These are phyloP conservation scores for Neomonachus schauinslandi DNA, from an alignment of 2,113 vertebrate genomes.

Conservation along the genomic window DNA sequence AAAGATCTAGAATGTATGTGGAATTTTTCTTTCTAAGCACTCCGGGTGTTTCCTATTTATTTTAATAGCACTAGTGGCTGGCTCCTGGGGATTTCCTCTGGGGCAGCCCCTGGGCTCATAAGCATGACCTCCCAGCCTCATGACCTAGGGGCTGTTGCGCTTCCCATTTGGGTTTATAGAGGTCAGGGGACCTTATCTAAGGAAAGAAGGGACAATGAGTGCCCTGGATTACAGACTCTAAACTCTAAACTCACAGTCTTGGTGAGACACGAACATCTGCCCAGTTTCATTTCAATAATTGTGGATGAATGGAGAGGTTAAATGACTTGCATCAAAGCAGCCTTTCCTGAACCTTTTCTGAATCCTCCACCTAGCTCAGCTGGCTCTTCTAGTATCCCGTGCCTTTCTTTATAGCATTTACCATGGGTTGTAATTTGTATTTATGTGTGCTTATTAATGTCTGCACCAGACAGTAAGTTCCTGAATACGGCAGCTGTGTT, in stretches of 20 bases:
- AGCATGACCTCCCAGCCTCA: neutral
- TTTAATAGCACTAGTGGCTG: neutral
- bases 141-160: neutral
- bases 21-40: neutral
- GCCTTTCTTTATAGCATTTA: neutral
- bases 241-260: neutral
- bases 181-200: neutral
- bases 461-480: neutral
- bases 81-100: neutral
- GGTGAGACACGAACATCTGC: neutral
- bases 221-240: neutral
- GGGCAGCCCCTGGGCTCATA: neutral
- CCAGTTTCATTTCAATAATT: conserved; percentile 11
- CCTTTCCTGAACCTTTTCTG: neutral
- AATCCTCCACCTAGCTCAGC: neutral
- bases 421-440: neutral
- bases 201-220: neutral
- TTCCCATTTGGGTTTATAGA: neutral
- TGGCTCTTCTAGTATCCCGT: neutral
- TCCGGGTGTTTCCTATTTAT: neutral
- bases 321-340: neutral
- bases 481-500: neutral
- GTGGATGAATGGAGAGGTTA: conserved; percentile 14
- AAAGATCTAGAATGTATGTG: neutral
- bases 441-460: neutral